These are phyloP conservation scores for Ahaetulla prasina DNA, from an alignment of 2,113 vertebrate species.

Conservation along the genomic window DNA sequence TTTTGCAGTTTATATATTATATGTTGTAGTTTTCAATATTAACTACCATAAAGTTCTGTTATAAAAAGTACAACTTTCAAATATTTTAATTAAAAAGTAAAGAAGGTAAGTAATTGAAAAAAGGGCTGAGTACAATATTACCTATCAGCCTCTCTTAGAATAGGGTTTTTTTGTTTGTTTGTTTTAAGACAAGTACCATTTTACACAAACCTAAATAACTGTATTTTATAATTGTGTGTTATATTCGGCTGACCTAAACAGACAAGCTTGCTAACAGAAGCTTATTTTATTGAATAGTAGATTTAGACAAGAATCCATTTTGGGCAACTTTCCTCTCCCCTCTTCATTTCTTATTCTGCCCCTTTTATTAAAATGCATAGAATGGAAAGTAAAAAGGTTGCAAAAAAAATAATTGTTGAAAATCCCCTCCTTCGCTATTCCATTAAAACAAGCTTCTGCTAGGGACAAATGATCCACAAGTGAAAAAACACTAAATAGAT, in stretches of 20 bases:
- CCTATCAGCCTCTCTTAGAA: not conserved
- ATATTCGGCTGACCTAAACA: not conserved
- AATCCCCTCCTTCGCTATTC: not conserved
- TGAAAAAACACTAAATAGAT: not conserved
- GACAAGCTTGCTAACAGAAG: not conserved
- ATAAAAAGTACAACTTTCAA: not conserved
- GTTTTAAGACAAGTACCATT: not conserved
- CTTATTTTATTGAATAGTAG: not conserved
- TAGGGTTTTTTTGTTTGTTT: slow-evolving; percentile 1
- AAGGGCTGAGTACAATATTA: not conserved
- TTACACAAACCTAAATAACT: not conserved
- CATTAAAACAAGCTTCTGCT: not conserved
- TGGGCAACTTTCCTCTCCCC: not conserved
- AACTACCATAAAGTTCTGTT: slow-evolving; percentile 34
- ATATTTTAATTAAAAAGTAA: not conserved
- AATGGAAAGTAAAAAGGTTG: not conserved
- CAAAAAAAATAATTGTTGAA: not conserved
- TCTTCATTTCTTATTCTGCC: not conserved
- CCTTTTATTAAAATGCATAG: not conserved
- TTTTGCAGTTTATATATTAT: slow-evolving; percentile 39
- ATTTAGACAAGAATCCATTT: not conserved
- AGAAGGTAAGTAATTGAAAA: not conserved
- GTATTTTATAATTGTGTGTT: not conserved
- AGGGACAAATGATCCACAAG: not conserved
- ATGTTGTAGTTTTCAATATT: slow-evolving; percentile 32